phyloP scores from a whole-genome alignment of 2,797 vertebrate genomes.

The Mus spretus region DNA sequence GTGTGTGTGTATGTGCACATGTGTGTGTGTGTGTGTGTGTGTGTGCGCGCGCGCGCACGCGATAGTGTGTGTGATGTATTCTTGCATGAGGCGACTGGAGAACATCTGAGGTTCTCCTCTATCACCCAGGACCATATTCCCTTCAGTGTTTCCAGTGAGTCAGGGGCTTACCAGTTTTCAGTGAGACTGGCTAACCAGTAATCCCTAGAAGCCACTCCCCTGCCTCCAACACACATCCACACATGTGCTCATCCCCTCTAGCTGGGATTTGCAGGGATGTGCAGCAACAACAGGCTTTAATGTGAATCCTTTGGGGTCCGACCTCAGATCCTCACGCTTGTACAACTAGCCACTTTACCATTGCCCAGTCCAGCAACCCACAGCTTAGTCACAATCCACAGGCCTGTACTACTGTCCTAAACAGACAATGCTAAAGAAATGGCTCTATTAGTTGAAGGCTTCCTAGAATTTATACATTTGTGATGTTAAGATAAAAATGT shows the following conservation, averaged over 20 bases:
- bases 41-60: too few relatives aligned
- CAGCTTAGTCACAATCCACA: neutral
- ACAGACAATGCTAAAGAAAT: conserved; percentile 41
- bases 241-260: too few relatives aligned
- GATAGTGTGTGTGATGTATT: neutral
- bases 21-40: neutral
- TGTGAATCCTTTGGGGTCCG: neutral
- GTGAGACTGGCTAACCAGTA: neutral
- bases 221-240: neutral
- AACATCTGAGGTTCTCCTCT: neutral
- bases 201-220: neutral
- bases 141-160: neutral
- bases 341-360: neutral
- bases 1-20: too few relatives aligned
- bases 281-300: neutral
- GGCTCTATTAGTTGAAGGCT: neutral
- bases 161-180: neutral
- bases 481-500: conserved; percentile 23
- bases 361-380: too few relatives aligned
- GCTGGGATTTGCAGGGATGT: too few relatives aligned
- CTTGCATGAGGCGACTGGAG: neutral
- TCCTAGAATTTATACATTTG: neutral
- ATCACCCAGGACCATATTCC: neutral
- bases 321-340: too few relatives aligned
- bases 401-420: neutral